phyloP scores from a whole-genome alignment of 2,888 invertebrate species.

The Leucophenga montana region DNA sequence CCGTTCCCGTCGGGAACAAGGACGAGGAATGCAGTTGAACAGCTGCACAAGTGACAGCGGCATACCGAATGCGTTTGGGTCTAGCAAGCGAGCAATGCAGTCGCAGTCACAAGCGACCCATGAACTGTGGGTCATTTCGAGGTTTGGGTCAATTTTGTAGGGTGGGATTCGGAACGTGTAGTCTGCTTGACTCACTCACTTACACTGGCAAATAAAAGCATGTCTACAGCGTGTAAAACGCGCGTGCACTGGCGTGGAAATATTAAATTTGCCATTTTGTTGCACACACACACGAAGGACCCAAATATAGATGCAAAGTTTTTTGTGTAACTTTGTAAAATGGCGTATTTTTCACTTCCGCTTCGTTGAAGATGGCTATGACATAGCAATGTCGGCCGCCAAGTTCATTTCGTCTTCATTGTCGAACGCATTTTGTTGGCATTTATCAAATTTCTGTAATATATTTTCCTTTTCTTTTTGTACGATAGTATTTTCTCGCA shows the following conservation, averaged over 20 bases:
- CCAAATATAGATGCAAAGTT: neutral
- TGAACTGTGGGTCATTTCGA: neutral
- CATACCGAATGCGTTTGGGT: neutral
- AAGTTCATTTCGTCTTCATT: slow-evolving; percentile 8
- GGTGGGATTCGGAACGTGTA: too few relatives aligned
- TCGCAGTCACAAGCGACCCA: neutral
- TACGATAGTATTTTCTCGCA: neutral
- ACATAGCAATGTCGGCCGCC: neutral
- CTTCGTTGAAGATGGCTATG: slow-evolving; percentile 31
- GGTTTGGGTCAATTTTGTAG: neutral
- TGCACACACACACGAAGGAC: slow-evolving; percentile 23
- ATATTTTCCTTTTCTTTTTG: slow-evolving; percentile 1
- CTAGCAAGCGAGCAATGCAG: neutral
- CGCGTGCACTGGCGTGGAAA: slow-evolving; percentile 51
- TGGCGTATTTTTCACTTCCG: slow-evolving; percentile 57
- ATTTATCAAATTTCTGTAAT: slow-evolving; percentile 1
- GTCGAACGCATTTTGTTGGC: neutral
- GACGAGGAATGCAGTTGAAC: slow-evolving; percentile 12
- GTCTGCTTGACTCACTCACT: slow-evolving; percentile 6
- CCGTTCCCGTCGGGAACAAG: too few relatives aligned
- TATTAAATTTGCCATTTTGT: slow-evolving; percentile 62
- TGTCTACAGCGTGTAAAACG: slow-evolving; percentile 29
- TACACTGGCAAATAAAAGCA: slow-evolving; percentile 15
- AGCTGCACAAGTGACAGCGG: slow-evolving; percentile 21
- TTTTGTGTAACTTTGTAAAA: slow-evolving; percentile 33